Evolutionary conservation across 2,888 invertebrate genomes (phyloP), one percentile per base, ranked within the genome.

Genomic region (Hydrotaea cyrtoneurina): DNA sequence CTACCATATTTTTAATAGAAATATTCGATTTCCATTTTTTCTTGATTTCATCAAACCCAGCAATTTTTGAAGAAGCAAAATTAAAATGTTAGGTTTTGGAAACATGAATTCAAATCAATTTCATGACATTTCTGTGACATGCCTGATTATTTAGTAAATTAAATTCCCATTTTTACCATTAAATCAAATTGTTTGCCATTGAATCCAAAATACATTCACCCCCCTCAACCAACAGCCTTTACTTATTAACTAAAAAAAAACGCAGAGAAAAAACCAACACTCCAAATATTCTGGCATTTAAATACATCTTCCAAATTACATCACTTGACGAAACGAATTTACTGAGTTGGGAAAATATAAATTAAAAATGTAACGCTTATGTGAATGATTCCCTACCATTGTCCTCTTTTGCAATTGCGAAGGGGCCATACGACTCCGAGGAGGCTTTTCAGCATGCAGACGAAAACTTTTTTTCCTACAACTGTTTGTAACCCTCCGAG

Each of bases 281-380:
- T 36, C 36, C n/a, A n/a, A 36, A 8, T 36, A 8, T 36, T 2
- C 43, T 43, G 10, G 43, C 43, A 43, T 43, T 43, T 43, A 43
- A 7, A 43, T 36, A 36, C 36, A 36, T 3, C 36, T 31, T 31
- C 3, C 31, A 31, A 4, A 31, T 50, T 50, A n/a, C 15, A 15
- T 50, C 50, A 13, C 50, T 50, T 50, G 50, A 57, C 21, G 69
- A 77, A 55, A 7, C 31, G 15, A 69, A 69, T 19, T 21, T 46
- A 26, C 13, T 46, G 21, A 21, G 8, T 15, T 21, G 13, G 15
- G n/a, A 50, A 8, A 46, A 73, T 46, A 59, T 59, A 59, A 74
- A 46, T 74, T 74, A 62, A 74, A 62, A 74, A 62, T 46, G 23
- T 74, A 74, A 74, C 59, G 74, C 74, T 39, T 31, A 73, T 39